These are phyloP conservation scores for Poecilia velifera DNA, from an alignment of 2,797 vertebrate species.

Conservation along the genomic window DNA sequence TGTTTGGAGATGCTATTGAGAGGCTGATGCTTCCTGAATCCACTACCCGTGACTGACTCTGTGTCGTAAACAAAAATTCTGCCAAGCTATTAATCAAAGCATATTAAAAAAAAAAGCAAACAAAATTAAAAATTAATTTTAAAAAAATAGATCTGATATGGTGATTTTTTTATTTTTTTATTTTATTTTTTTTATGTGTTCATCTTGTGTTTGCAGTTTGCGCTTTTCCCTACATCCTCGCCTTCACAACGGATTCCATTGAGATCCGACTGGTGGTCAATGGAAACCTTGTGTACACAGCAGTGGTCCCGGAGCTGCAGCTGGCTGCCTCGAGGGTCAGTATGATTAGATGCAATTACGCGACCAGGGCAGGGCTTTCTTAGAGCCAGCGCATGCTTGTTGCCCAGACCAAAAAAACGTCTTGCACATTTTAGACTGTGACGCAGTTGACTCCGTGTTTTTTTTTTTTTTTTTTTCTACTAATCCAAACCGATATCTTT, in stretches of 20 bases:
- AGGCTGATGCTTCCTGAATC: constrained; percentile 22
- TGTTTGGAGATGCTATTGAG: constrained; percentile 28
- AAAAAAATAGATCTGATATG: neutral
- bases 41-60: constrained; percentile 4
- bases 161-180: neutral
- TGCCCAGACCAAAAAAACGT: neutral
- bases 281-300: constrained; percentile 97
- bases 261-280: constrained; percentile 98
- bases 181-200: neutral
- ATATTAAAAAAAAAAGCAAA: too few relatives aligned
- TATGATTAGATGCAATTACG: constrained; percentile 22
- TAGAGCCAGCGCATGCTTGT: neutral
- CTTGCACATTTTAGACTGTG: neutral
- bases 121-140: too few relatives aligned
- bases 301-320: constrained; percentile 94
- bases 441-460: neutral
- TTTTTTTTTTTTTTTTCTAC: too few relatives aligned
- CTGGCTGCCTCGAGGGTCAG: constrained; percentile 94
- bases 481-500: neutral
- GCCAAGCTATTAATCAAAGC: too few relatives aligned
- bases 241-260: constrained; percentile 97
- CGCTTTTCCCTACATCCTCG: constrained; percentile 97
- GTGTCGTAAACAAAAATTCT: constrained; percentile 16
- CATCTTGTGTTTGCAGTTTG: constrained; percentile 86
- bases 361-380: neutral